Evolutionary conservation across 2,113 vertebrate species (phyloP), one percentile per base, ranked within the genome.

Genomic region (Phylloscopus whistleri): DNA sequence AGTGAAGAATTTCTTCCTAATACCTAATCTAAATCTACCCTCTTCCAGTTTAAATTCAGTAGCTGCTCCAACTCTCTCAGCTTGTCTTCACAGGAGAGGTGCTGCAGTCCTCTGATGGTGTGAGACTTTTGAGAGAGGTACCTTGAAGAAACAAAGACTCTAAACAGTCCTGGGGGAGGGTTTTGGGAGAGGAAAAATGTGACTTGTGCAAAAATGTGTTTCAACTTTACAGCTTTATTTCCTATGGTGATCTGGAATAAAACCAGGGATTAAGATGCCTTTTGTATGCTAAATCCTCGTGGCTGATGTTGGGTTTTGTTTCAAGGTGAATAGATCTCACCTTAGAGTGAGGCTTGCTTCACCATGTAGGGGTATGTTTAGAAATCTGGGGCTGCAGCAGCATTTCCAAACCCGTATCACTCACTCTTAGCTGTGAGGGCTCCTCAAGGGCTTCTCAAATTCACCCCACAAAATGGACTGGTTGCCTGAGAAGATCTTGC

Each of bases 341-440:
- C 39, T 68, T 13, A 26, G 39, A 58, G 26, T 4, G 43, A 49
- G 52, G n/a, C 19, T 83, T 79, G 26, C 15, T 46, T 75, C 10
- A 20, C 44, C 26, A 6, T 11, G 16, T 16, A 43, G 41, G 20
- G 16, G 3, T 44, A 30, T 10, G 14, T 13, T 39, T 31, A 78
- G 39, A 58, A 79, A 56, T 51, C 1, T 69, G 53, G 17, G 20
- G 20, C 39, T 83, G 48, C 33, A 70, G 35, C 13, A 23, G 22
- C 0, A 0, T 60, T 52, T 52, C 60, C 43, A 74, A 78, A 39
- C 21, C 30, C 1, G 0, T 43, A 26, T 56, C 19, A 6, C 24
- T 88, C 35, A n/a, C 49, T 44, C 14, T 26, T 51, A 77, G 33
- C n/a, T 9, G 18, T 4, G 12, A 16, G 9, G 28, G 23, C 19